Conservation (phyloP, 2,113 vertebrate genomes). For the Thalassarche chlororhynchos region DNA sequence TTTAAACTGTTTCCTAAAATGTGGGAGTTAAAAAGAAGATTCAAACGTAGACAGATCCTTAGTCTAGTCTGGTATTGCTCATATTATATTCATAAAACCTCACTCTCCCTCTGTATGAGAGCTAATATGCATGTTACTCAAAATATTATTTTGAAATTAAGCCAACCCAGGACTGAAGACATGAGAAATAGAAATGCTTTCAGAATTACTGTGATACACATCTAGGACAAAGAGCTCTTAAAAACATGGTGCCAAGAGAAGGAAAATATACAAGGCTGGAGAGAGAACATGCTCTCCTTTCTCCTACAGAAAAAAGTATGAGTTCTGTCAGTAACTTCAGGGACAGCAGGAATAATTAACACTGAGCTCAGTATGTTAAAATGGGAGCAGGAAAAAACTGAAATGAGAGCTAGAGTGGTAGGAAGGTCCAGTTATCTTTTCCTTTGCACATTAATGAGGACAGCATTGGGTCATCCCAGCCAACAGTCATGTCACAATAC, state of each 20-base stretch:
- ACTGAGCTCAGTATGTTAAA: not conserved
- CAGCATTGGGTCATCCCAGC: not conserved
- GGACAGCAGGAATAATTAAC: not conserved
- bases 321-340: not conserved
- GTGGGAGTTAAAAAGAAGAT: not conserved
- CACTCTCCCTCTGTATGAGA: not conserved
- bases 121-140: not conserved
- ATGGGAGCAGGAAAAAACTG: not conserved
- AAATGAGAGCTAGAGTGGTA: not conserved
- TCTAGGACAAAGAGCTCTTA: not conserved
- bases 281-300: not conserved
- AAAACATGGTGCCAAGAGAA: not conserved
- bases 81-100: not conserved
- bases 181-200: not conserved
- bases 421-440: not conserved
- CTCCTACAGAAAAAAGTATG: not conserved
- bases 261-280: not conserved
- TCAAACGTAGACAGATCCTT: not conserved
- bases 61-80: not conserved
- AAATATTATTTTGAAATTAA: not conserved
- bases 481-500: not conserved
- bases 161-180: not conserved
- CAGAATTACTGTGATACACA: not conserved
- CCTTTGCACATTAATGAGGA: not conserved
- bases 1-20: not conserved